Evolutionary conservation across 2,113 vertebrate species (phyloP).

Genomic region (Lagenorhynchus albirostris): DNA sequence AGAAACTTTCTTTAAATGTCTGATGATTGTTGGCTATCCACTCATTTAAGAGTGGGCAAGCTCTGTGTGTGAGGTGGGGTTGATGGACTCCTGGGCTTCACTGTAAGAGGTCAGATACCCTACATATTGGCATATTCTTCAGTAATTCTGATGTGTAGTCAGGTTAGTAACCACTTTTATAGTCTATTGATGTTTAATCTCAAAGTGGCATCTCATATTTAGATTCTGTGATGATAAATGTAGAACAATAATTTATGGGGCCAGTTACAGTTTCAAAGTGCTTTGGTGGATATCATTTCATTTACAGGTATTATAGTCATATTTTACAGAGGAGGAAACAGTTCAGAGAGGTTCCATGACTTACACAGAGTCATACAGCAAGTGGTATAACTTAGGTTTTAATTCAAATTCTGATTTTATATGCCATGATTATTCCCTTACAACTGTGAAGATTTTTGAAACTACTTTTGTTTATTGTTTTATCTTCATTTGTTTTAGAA

Average conservation of each 20-base stretch:
- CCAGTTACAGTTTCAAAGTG: neutral
- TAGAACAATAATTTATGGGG: neutral
- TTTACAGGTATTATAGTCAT: neutral
- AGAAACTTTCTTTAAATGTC: neutral
- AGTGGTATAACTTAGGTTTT: neutral
- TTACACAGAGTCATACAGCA: neutral
- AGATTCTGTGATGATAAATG: neutral
- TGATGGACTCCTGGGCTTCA: neutral
- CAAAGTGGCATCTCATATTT: neutral
- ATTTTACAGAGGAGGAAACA: neutral
- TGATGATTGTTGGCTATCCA: neutral
- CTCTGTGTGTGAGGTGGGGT: neutral
- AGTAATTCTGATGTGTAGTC: neutral
- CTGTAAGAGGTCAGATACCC: neutral
- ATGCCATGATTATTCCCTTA: neutral
- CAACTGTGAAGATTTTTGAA: neutral
- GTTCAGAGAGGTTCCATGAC: neutral
- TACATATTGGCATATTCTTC: neutral
- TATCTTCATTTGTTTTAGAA: slow-evolving; percentile 2
- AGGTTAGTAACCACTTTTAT: neutral
- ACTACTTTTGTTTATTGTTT: slow-evolving; percentile 9
- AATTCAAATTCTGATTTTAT: slow-evolving; percentile 6
- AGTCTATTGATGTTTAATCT: neutral
- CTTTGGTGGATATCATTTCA: neutral
- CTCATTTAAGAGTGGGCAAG: neutral